phyloP scores from a whole-genome alignment of 2,113 vertebrate species.

The Sceloporus undulatus region DNA sequence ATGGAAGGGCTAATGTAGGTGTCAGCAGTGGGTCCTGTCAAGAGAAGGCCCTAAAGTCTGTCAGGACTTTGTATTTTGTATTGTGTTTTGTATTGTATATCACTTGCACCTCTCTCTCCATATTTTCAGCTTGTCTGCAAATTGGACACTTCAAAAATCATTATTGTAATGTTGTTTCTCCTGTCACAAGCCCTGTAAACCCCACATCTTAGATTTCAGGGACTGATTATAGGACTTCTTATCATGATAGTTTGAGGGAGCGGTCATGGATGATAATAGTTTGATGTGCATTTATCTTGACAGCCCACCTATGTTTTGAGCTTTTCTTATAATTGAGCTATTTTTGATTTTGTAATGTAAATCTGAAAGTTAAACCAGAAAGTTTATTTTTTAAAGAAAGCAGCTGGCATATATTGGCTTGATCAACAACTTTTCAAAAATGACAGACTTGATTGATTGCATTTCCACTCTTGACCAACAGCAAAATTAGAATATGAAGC shows the following conservation, averaged over 20 bases:
- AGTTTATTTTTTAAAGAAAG: neutral
- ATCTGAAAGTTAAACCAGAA: neutral
- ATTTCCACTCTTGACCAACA: neutral
- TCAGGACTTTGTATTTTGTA: too few species aligned
- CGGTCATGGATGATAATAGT: neutral
- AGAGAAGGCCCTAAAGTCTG: too few species aligned
- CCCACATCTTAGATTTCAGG: neutral
- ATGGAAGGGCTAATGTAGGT: neutral
- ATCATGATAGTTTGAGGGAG: neutral
- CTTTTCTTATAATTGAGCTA: neutral
- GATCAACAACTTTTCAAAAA: constrained; percentile 4
- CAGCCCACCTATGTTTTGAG: neutral
- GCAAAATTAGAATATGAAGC: neutral
- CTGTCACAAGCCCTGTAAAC: neutral
- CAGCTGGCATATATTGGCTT: neutral
- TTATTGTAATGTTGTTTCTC: neutral
- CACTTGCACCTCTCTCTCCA: neutral
- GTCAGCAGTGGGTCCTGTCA: neutral
- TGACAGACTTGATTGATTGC: neutral
- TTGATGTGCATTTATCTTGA: neutral
- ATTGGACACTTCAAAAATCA: neutral
- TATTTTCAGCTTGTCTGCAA: neutral
- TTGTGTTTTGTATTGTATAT: too few species aligned
- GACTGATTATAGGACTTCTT: neutral
- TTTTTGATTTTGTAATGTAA: constrained; percentile 7